phyloP scores from a whole-genome alignment of 2,113 vertebrate genomes.

The Setophaga coronata region DNA sequence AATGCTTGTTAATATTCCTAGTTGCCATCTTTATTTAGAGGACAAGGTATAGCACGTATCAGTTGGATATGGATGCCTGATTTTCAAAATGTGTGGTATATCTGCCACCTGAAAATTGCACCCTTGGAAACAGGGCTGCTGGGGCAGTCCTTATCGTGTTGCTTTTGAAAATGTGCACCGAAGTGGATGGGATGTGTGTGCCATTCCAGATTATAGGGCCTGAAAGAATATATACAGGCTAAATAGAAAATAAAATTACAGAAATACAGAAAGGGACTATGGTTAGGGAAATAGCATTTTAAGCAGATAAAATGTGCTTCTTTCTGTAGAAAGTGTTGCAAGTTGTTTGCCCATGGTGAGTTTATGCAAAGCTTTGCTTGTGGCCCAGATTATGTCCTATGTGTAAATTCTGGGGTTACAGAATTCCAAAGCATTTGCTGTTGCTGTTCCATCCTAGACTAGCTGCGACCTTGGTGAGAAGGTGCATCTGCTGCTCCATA shows the following conservation, averaged over 20 bases:
- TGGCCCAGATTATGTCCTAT: background rate
- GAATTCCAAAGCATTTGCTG: background rate
- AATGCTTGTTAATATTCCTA: fast-evolving
- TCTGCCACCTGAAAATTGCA: background rate
- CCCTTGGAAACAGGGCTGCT: background rate
- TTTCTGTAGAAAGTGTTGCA: background rate
- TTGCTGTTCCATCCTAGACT: background rate
- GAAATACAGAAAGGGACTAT: background rate
- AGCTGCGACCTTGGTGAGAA: background rate
- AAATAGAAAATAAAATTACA: background rate
- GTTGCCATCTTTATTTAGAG: background rate
- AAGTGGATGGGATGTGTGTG: background rate
- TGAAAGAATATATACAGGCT: background rate
- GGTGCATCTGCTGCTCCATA: background rate
- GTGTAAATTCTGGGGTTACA: background rate
- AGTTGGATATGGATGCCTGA: background rate
- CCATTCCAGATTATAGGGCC: background rate
- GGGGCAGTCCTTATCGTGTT: background rate
- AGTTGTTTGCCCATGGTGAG: background rate
- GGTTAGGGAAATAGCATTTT: background rate
- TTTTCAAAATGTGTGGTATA: background rate
- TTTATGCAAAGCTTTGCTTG: background rate
- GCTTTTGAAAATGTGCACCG: background rate
- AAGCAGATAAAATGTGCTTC: background rate
- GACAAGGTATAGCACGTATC: background rate